A percentile compares a stretch with the other conserved stretches of the same genome.
Conservation (phyloP, 2,888 invertebrate species). For the Sympetrum striolatum region DNA sequence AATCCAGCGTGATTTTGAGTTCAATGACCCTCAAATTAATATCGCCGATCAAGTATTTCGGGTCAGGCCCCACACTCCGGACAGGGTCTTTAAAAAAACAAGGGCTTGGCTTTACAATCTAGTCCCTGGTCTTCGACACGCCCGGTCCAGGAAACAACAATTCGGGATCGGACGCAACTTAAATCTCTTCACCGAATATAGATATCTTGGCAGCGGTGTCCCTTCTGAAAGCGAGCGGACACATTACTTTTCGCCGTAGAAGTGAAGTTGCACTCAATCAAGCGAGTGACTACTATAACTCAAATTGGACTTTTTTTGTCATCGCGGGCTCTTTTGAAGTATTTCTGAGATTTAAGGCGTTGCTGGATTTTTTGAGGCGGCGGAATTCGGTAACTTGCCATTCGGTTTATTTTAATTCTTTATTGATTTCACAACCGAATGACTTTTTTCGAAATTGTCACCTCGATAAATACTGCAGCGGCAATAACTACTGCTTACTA, state of each 20-base stretch:
- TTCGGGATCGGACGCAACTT: neutral
- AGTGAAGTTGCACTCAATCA: neutral
- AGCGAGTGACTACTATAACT: neutral
- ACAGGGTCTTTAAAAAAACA: neutral
- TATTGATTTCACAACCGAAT: neutral
- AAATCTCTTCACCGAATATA: neutral
- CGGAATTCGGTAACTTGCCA: no score
- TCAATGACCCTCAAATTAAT: neutral
- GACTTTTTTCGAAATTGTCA: neutral
- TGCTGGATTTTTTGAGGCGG: neutral
- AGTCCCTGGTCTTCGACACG: neutral
- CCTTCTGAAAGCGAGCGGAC: neutral
- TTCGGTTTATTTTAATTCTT: neutral
- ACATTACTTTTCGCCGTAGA: neutral
- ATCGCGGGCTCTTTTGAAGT: neutral
- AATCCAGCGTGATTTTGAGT: neutral
- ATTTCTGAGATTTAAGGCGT: neutral
- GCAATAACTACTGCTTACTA: no score
- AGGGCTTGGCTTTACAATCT: neutral
- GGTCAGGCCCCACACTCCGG: neutral
- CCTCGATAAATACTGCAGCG: neutral
- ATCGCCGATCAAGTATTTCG: neutral
- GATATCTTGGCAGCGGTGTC: neutral
- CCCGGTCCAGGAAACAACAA: neutral
- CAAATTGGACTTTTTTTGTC: neutral